These are phyloP conservation scores for Percopsis transmontana DNA, from an alignment of 2,113 vertebrate genomes.

Conservation along the genomic window DNA sequence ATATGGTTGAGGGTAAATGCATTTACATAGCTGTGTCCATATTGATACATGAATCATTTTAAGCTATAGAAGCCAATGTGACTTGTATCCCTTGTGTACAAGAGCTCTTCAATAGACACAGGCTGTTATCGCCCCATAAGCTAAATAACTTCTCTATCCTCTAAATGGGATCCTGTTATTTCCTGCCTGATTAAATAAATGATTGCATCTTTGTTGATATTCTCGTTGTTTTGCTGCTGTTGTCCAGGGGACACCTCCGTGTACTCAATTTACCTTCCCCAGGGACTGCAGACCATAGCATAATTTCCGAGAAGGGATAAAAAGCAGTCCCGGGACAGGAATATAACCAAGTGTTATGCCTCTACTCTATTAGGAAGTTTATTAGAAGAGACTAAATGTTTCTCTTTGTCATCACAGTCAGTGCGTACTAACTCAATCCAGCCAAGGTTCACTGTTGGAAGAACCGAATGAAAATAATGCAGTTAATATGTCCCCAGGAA, in stretches of 20 bases:
- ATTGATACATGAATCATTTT: background rate
- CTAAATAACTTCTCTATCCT: conserved; percentile 33
- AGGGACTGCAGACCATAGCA: conserved; percentile 28
- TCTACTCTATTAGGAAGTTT: conserved; percentile 42
- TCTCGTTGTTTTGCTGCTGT: conserved; percentile 51
- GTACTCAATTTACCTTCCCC: conserved; percentile 42
- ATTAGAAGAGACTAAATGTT: conserved; percentile 37
- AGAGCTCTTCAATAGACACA: conserved; percentile 18
- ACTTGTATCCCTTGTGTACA: background rate
- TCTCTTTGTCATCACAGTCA: conserved; percentile 35
- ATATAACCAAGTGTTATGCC: conserved; percentile 19
- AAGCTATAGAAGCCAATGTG: background rate
- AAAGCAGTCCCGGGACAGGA: conserved; percentile 24
- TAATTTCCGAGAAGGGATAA: conserved; percentile 37
- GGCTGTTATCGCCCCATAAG: conserved; percentile 32
- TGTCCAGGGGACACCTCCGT: conserved; percentile 38
- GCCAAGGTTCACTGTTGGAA: conserved; percentile 26
- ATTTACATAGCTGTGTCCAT: no score
- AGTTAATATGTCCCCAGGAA: conserved; percentile 47
- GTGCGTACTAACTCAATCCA: conserved; percentile 24
- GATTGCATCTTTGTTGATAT: conserved; percentile 49
- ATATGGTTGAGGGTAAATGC: no score
- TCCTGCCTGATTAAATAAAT: conserved; percentile 63
- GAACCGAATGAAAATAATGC: conserved; percentile 53
- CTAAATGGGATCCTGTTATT: conserved; percentile 58